Percentiles rank a stretch among this genome's conserved stretches.
These are phyloP conservation scores for Drosophila mettleri DNA, from an alignment of 2,888 invertebrate genomes.

Conservation along the genomic window DNA sequence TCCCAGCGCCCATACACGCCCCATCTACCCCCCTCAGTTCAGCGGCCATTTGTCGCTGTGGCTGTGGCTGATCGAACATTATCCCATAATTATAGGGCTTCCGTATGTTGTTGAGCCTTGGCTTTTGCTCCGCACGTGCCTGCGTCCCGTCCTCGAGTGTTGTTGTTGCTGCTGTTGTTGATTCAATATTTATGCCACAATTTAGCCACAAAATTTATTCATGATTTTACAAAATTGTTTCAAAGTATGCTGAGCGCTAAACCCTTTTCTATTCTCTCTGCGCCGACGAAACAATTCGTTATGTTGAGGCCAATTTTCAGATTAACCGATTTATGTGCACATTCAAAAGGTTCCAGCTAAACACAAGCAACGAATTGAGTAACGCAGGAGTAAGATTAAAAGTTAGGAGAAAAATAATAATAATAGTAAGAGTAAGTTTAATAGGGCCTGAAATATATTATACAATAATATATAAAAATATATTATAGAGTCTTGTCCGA, in stretches of 20 bases:
- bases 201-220: constrained; percentile 84
- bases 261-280: constrained; percentile 43
- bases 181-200: constrained; percentile 80
- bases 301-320: constrained; percentile 71
- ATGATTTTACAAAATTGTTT: constrained; percentile 76
- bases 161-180: too few species aligned
- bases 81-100: constrained; percentile 83
- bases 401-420: too few species aligned
- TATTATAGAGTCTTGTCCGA: too few species aligned
- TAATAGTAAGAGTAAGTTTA: not conserved
- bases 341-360: constrained; percentile 22
- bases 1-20: constrained; percentile 40
- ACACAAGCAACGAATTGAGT: not conserved
- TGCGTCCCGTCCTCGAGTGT: constrained; percentile 26
- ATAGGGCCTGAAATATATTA: too few species aligned
- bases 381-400: not conserved
- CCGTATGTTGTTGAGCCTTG: constrained; percentile 63
- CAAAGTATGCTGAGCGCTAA: constrained; percentile 57
- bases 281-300: constrained; percentile 28
- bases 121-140: constrained; percentile 63
- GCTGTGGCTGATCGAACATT: constrained; percentile 75
- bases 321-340: constrained; percentile 72
- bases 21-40: not conserved
- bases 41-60: not conserved
- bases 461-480: too few species aligned